Conservation (phyloP, 2,888 invertebrate species). For the Plusia festucae region DNA sequence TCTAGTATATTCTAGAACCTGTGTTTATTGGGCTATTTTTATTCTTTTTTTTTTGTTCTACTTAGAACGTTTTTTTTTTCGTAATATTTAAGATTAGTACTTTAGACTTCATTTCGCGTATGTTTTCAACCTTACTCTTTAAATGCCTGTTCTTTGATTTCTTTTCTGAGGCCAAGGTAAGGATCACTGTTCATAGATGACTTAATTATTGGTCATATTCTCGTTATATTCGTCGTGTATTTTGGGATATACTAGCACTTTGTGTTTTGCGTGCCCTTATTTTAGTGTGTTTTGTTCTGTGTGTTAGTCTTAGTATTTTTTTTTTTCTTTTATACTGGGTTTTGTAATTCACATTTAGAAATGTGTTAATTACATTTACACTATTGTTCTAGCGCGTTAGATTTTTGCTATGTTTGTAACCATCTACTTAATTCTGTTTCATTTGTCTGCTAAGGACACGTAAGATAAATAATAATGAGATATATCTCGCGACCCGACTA, state of each 20-base stretch:
- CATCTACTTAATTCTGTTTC: neutral
- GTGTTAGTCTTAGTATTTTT: neutral
- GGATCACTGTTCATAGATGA: neutral
- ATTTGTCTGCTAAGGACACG: neutral
- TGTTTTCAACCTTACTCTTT: neutral
- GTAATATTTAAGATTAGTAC: neutral
- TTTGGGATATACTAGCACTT: no score
- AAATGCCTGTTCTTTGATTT: neutral
- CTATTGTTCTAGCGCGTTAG: constrained; percentile 16
- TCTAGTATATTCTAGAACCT: constrained; percentile 24
- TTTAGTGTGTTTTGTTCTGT: neutral
- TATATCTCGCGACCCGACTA: neutral
- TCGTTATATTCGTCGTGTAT: no score
- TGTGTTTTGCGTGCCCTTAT: no score
- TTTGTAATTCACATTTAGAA: neutral
- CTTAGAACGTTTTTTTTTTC: constrained; percentile 7
- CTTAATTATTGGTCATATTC: no score
- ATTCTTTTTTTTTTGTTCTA: constrained; percentile 16
- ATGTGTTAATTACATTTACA: neutral
- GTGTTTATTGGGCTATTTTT: constrained; percentile 26
- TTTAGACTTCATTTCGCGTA: neutral
- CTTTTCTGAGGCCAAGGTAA: neutral
- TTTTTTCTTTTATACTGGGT: neutral
- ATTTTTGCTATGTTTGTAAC: constrained; percentile 8
- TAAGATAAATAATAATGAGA: neutral